These are phyloP conservation scores for Tetraodon nigroviridis DNA, from an alignment of 2,113 vertebrate genomes.

Conservation along the genomic window DNA sequence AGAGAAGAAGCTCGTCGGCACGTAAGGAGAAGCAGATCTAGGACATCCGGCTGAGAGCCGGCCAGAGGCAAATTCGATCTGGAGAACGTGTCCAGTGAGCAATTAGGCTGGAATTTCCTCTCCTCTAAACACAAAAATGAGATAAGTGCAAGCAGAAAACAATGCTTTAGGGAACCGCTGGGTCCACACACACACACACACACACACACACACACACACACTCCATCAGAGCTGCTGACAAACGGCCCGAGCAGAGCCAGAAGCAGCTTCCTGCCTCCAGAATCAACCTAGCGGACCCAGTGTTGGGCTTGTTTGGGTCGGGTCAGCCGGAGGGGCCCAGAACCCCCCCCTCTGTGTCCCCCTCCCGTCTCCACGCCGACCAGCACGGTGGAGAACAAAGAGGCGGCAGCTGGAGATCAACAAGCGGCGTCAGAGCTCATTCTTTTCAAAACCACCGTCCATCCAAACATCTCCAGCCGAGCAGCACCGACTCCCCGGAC, in stretches of 20 bases:
- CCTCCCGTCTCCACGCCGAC: too few relatives aligned
- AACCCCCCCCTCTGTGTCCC: neutral
- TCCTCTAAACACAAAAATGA: neutral
- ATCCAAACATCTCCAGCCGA: conserved; percentile 63
- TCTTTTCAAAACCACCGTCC: conserved; percentile 60
- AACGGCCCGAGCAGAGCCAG: conserved; percentile 26
- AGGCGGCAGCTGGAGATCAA: conserved; percentile 55
- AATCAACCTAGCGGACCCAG: conserved; percentile 27
- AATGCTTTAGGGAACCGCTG: neutral
- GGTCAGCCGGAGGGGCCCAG: conserved; percentile 24
- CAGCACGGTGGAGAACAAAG: conserved; percentile 29
- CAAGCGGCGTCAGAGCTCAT: conserved; percentile 59
- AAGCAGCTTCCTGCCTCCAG: conserved; percentile 41
- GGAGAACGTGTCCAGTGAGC: neutral
- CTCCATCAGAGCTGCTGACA: conserved; percentile 19
- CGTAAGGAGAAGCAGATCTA: too few relatives aligned
- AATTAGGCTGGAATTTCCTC: conserved; percentile 2
- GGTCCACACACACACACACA: conserved; percentile 11
- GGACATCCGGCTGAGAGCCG: too few relatives aligned
- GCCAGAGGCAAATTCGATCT: neutral
- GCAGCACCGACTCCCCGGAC: conserved; percentile 54
- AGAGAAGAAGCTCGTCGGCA: neutral
- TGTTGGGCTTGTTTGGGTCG: conserved; percentile 35
- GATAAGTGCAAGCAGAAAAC: neutral
- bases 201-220: conserved; percentile 13